Evolutionary conservation across 2,113 vertebrate species (phyloP).

Genomic region (Regulus satrapa): DNA sequence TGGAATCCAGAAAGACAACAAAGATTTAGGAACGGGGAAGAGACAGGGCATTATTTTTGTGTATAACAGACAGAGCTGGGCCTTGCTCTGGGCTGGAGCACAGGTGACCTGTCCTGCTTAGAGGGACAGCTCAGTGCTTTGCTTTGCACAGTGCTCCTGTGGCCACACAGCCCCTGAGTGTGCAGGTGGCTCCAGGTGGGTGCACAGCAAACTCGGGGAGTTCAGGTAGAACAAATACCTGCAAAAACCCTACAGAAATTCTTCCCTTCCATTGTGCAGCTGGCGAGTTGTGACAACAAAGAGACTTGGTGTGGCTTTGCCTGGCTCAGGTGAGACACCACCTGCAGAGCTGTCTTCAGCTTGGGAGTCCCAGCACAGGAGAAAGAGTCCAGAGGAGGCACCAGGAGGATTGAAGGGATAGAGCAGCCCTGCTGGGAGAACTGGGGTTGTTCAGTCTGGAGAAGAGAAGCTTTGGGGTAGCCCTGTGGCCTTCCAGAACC

Average conservation of each 20-base stretch:
- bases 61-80: accelerated
- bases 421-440: neutral
- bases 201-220: neutral
- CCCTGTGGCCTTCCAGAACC: neutral
- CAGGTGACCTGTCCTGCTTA: neutral
- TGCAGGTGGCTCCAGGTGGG: neutral
- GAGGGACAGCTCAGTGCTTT: neutral
- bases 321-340: neutral
- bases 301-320: neutral
- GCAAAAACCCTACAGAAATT: neutral
- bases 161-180: neutral
- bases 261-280: neutral
- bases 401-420: neutral
- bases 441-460: neutral
- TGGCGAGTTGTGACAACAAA: neutral
- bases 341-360: neutral
- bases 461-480: neutral
- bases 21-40: neutral
- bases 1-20: neutral
- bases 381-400: neutral
- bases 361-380: neutral
- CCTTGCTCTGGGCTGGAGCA: neutral
- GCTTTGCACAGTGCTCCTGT: neutral
- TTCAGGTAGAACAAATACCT: neutral
- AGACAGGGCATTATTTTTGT: neutral